phyloP scores from a whole-genome alignment of 2,888 invertebrate genomes.

The Diaphora mendica region DNA sequence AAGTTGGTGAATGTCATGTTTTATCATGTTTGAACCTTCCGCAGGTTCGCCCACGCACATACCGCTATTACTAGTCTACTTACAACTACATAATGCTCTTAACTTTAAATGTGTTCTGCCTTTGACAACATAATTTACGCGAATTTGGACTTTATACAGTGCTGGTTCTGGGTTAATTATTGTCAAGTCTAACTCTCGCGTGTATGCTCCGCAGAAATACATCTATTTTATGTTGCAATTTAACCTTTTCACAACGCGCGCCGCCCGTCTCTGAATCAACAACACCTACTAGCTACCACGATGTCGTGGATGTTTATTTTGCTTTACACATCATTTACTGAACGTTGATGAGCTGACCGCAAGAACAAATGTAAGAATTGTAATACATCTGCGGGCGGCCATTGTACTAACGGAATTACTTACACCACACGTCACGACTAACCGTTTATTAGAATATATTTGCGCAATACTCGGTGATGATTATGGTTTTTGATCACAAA shows the following conservation, averaged over 20 bases:
- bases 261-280: slow-evolving; percentile 60
- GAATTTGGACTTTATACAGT: slow-evolving; percentile 52
- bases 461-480: slow-evolving; percentile 19
- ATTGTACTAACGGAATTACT: slow-evolving; percentile 25
- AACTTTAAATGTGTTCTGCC: slow-evolving; percentile 58
- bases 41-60: slow-evolving; percentile 68
- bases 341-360: slow-evolving; percentile 26
- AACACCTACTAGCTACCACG: slow-evolving; percentile 62
- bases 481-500: background rate
- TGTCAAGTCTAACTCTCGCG: slow-evolving; percentile 34
- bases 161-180: slow-evolving; percentile 23
- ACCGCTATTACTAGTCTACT: slow-evolving; percentile 67
- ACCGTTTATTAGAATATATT: slow-evolving; percentile 4
- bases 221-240: slow-evolving; percentile 58
- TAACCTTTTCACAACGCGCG: slow-evolving; percentile 70
- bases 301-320: slow-evolving; percentile 59
- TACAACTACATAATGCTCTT: slow-evolving; percentile 51
- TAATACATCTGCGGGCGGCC: slow-evolving; percentile 11
- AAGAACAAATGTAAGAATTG: background rate
- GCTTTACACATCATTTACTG: slow-evolving; percentile 43
- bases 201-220: slow-evolving; percentile 62
- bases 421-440: slow-evolving; percentile 18
- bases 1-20: slow-evolving; percentile 60
- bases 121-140: slow-evolving; percentile 40
- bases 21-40: slow-evolving; percentile 63